Percentiles rank a stretch among this genome's conserved stretches.
phyloP scores from a whole-genome alignment of 2,797 vertebrate genomes.

The Pseudochaenichthys georgianus region DNA sequence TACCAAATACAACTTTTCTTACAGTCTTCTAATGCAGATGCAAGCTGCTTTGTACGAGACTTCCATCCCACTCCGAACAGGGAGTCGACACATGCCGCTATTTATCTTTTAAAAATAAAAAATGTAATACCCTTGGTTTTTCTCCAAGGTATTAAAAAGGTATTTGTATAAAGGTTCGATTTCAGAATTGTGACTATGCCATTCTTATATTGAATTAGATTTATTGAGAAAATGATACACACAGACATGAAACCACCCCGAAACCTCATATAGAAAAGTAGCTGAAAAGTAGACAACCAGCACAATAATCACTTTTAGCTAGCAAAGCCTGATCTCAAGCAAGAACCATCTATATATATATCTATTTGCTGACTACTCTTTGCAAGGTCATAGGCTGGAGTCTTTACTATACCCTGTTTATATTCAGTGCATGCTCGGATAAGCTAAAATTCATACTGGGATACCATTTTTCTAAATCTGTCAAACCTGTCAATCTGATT shows the following conservation, averaged over 20 bases:
- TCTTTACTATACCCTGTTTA: background rate
- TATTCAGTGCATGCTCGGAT: background rate
- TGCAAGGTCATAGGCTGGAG: conserved; percentile 14
- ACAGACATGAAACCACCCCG: background rate
- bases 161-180: too few species aligned
- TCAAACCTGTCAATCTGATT: background rate
- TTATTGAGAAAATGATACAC: background rate
- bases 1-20: conserved; percentile 7
- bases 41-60: background rate
- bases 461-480: background rate
- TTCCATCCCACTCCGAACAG: background rate
- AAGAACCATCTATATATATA: too few species aligned
- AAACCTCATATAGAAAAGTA: background rate
- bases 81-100: too few species aligned
- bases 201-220: background rate
- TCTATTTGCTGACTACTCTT: background rate
- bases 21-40: background rate
- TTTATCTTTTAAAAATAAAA: too few species aligned
- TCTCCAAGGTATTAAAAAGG: too few species aligned
- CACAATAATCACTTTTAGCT: background rate
- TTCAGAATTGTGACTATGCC: too few species aligned
- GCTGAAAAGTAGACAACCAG: background rate
- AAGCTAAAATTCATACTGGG: background rate
- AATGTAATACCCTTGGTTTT: too few species aligned
- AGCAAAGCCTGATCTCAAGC: too few species aligned